Conservation (phyloP, 2,797 vertebrate species). For the Takifugu rubripes region DNA sequence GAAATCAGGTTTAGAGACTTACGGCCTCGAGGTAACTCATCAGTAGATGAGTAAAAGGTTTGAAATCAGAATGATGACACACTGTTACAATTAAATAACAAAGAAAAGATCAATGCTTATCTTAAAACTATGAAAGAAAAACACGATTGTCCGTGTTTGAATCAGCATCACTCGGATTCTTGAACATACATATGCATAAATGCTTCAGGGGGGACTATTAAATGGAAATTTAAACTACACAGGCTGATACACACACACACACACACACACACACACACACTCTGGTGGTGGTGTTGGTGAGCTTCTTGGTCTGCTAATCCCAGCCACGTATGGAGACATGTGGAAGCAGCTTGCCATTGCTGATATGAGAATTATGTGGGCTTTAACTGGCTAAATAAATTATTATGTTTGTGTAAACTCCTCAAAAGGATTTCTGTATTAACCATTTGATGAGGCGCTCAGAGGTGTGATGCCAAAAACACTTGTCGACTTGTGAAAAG, state of each 20-base stretch:
- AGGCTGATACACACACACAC: slow-evolving; percentile 11
- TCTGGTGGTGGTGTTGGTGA: slow-evolving; percentile 4
- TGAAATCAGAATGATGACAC: too few species aligned
- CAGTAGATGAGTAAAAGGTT: too few species aligned
- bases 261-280: slow-evolving; percentile 11
- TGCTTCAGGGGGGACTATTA: not conserved
- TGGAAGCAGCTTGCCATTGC: slow-evolving; percentile 71
- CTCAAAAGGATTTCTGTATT: slow-evolving; percentile 76
- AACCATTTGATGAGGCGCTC: slow-evolving; percentile 55
- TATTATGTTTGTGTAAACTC: slow-evolving; percentile 77
- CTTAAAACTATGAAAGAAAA: too few species aligned
- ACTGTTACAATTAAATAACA: too few species aligned
- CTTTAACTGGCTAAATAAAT: slow-evolving; percentile 79
- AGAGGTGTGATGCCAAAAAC: slow-evolving; percentile 53
- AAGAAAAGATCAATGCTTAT: too few species aligned
- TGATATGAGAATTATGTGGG: slow-evolving; percentile 77
- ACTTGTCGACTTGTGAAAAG: slow-evolving; percentile 35
- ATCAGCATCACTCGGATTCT: not conserved
- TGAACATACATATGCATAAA: not conserved
- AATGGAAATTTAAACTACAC: slow-evolving; percentile 7
- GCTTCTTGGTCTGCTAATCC: slow-evolving; percentile 64
- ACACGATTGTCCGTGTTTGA: not conserved
- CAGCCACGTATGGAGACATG: slow-evolving; percentile 68
- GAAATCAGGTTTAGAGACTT: not conserved
- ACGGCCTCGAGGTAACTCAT: not conserved